Base-by-base conservation (phyloP, 2,797 vertebrate species). In the Xenentodon cancila region DNA sequence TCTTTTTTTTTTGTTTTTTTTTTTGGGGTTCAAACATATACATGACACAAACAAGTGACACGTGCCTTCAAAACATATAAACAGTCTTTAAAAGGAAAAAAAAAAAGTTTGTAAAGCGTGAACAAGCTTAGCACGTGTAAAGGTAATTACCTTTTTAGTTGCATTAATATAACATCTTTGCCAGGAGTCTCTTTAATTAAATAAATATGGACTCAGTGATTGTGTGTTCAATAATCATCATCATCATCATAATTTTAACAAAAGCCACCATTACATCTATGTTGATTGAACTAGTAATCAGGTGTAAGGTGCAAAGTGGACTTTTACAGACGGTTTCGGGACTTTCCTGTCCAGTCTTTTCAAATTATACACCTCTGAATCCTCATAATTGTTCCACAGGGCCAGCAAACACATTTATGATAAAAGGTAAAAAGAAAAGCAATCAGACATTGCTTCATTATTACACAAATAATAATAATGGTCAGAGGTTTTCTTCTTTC, bases 1-100 rank as follows among this genome's bases (percentile, higher is more conserved):
- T 64, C n/a, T 32, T 32, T 18, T n/a, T n/a, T 59, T 81, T 66
- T 86, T 83, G n/a, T n/a, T n/a, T n/a, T n/a, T n/a, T 59, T 81
- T 66, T 86, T 83, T 82, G 69, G 84, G 71, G 75, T 66, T 79
- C 15, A 46, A 13, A 59, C 53, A 37, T 52, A 55, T 13, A 9
- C 47, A 17, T 60, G 42, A 13, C 52, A 56, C 22, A 79, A 69
- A 73, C 44, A 75, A 61, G n/a, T 40, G 20, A 47, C 47, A 12
- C 34, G 42, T 71, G 32, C 21, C 51, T 60, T 17, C 37, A 58
- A 62, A 71, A 68, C 47, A 50, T 46, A 57, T 16, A 4, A 15
- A 13, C 37, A 3, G 15, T 54, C 57, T 46, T 42, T 20, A 19
- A 22, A 54, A 5, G 27, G 49, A 45, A 43, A 55, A 18, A 15